Conservation (phyloP, 2,113 vertebrate genomes). For the Myotis lucifugus region DNA sequence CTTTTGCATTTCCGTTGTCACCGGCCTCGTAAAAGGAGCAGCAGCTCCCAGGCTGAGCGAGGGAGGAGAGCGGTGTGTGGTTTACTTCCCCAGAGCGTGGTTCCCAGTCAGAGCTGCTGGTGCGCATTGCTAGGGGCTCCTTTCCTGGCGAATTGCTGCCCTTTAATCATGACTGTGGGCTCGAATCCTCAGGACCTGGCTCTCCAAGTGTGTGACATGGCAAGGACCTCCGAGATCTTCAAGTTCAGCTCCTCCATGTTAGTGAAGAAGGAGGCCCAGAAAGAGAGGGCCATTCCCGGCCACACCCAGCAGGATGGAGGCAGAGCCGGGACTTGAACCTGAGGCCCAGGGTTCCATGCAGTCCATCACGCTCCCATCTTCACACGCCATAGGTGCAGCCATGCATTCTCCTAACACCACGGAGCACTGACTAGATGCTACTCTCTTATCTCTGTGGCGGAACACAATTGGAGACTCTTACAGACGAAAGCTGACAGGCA, state of each 20-base stretch:
- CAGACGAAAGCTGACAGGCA: neutral
- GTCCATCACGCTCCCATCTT: rapidly evolving
- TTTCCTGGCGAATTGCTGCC: neutral
- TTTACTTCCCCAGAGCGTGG: neutral
- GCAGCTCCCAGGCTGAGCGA: neutral
- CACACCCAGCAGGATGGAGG: neutral
- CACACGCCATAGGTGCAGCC: rapidly evolving
- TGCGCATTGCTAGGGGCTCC: too few relatives aligned
- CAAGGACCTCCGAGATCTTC: neutral
- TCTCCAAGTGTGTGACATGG: neutral
- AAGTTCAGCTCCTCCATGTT: neutral
- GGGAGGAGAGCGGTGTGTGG: too few relatives aligned
- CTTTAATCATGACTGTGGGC: neutral
- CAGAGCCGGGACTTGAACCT: neutral
- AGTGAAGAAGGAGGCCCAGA: neutral
- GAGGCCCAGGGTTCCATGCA: neutral
- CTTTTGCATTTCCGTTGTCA: neutral
- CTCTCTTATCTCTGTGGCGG: neutral
- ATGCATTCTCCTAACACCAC: neutral
- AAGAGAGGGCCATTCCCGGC: neutral
- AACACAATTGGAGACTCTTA: neutral
- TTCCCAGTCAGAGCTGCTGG: neutral
- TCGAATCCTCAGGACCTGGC: neutral
- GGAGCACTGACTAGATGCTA: neutral
- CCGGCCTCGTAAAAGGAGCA: neutral